Base-by-base conservation (phyloP, 2,113 vertebrate species). In the Fukomys damarensis region DNA sequence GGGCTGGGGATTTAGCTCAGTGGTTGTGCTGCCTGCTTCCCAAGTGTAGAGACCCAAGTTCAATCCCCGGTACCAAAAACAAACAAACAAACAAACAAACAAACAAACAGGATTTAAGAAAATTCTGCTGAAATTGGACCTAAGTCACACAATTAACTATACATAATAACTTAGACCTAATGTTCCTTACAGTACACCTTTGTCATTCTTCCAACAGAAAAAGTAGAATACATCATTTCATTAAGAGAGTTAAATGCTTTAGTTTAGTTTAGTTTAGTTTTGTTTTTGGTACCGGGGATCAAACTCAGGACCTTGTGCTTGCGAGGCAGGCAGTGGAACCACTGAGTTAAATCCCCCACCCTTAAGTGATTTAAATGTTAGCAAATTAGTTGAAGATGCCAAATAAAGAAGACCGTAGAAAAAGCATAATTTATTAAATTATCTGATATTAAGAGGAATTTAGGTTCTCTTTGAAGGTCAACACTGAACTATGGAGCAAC, bases 401-500 rank as follows among this genome's bases (percentile, higher is more conserved):
- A 95, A 86, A 52, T 81, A 54, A 87, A 85, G 16, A 63, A 52
- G 49, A 54, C 3, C 76, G 10, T 54, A 82, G 70, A 54, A 61
- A 65, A 70, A 10, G 43, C 4, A 61, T 54, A 63, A 43, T 30
- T 85, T 84, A 91, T 52, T 88, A 95, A 96, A 80, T 32, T 46
- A 24, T 54, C 41, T n/a, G 8, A 14, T 65, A 38, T 58, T 52
- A 92, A 63, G 7, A 93, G 54, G 65, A 94, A 65, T 74, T 86
- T 35, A 86, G 24, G 41, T 84, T 66, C 35, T 76, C 49, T 91
- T 72, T 80, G 80, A 94, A 93, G 56, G 63, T 43, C 41, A 94
- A 87, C 35, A 84, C 16, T 95, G 59, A 93, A 92, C 59, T 94
- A 61, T 13, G 56, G 22, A 83, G 38, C 54, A 93, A 87, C 12